Conservation (phyloP, 1,140 invertebrate species). For the Conus betulinus region DNA sequence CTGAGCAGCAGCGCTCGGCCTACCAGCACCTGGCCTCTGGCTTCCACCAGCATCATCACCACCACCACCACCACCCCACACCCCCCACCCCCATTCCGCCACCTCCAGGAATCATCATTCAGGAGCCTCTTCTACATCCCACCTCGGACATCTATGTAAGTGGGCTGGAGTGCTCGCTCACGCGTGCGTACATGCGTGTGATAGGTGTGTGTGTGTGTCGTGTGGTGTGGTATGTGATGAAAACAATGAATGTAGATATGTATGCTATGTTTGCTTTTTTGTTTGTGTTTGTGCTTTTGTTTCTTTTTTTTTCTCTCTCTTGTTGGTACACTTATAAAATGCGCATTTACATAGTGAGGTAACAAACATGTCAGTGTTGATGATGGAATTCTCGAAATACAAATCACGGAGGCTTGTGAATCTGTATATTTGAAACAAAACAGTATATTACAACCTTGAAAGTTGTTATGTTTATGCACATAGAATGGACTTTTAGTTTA, state of each 20-base stretch:
- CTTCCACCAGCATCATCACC: conserved; percentile 46
- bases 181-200: not conserved
- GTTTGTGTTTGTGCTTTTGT: not conserved
- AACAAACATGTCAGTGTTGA: too few relatives aligned
- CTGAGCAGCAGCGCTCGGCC: conserved; percentile 56
- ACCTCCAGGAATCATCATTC: conserved; percentile 69
- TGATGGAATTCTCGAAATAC: too few relatives aligned
- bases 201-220: not conserved
- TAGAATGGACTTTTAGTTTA: too few relatives aligned
- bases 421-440: too few relatives aligned
- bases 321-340: not conserved
- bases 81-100: conserved; percentile 59
- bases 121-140: conserved; percentile 71
- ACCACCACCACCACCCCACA: conserved; percentile 62
- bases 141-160: conserved; percentile 71
- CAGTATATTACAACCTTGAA: too few relatives aligned
- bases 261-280: not conserved
- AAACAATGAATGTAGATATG: too few relatives aligned
- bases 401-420: too few relatives aligned
- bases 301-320: not conserved
- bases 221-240: not conserved
- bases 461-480: too few relatives aligned
- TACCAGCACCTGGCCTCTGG: conserved; percentile 54
- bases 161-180: not conserved
- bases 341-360: too few relatives aligned